Conservation (phyloP, 1,140 invertebrate species). For the Phymastichus coffea region DNA sequence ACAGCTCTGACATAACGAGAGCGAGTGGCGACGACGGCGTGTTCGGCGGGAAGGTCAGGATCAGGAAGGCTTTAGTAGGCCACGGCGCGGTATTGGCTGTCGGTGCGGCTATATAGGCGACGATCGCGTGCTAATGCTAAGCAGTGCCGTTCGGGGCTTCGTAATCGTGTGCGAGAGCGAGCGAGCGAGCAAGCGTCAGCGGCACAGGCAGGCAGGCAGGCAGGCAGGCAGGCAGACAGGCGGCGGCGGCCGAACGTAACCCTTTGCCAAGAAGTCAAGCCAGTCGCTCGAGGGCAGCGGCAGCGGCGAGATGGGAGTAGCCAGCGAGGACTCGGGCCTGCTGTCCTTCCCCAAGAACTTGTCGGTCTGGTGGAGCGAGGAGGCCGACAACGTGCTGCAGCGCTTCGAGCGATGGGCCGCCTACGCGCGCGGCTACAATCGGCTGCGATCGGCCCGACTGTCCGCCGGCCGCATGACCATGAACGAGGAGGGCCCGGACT, state of each 20-base stretch:
- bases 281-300: not conserved
- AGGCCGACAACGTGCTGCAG: constrained; percentile 49
- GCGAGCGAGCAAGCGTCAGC: too few species aligned
- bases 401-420: constrained; percentile 50
- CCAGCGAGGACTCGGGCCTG: constrained; percentile 7
- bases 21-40: too few species aligned
- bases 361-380: constrained; percentile 47
- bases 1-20: not conserved
- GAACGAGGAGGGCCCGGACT: constrained; percentile 35
- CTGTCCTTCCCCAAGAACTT: constrained; percentile 7
- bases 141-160: constrained; percentile 3
- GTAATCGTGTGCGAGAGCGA: too few species aligned
- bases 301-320: constrained; percentile 1
- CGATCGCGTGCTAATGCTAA: not conserved
- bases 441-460: constrained; percentile 40
- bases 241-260: not conserved
- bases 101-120: not conserved
- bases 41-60: constrained; percentile 11
- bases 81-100: not conserved
- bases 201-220: too few species aligned
- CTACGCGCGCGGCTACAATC: constrained; percentile 48
- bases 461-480: constrained; percentile 40
- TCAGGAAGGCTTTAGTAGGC: not conserved
- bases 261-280: not conserved
- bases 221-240: too few species aligned